Evolutionary conservation across 1,140 invertebrate species (phyloP).

Genomic region (Mylabris phalerata): DNA sequence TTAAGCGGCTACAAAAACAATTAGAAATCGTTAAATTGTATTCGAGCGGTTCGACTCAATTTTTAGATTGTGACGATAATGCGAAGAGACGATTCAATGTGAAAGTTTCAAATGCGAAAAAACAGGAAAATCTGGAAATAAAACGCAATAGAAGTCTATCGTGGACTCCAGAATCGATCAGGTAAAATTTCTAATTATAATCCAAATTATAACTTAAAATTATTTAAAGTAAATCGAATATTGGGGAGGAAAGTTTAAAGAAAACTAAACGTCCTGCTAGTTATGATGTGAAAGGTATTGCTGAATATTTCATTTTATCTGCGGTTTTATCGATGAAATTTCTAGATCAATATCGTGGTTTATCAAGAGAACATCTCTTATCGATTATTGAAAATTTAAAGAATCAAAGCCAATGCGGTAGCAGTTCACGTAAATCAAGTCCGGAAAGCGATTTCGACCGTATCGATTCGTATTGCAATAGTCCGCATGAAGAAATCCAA

Average conservation of each 20-base stretch:
- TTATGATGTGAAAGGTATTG: background rate
- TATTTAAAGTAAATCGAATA: no score
- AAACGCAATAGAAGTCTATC: background rate
- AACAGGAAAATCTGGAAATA: background rate
- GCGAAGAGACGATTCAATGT: no score
- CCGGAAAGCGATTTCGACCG: constrained; percentile 1
- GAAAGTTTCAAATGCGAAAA: no score
- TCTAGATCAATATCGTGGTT: constrained; percentile 4
- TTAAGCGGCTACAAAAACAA: constrained; percentile 4
- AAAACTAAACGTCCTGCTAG: no score
- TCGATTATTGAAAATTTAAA: constrained; percentile 4
- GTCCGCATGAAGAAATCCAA: constrained; percentile 8
- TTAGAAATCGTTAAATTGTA: constrained; percentile 7
- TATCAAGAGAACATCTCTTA: background rate
- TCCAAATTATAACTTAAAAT: no score
- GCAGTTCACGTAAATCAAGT: background rate
- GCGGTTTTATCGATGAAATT: no score
- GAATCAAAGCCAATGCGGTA: background rate
- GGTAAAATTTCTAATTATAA: no score
- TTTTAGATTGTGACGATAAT: no score
- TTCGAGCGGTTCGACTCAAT: background rate
- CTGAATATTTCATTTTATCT: no score
- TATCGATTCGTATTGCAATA: constrained; percentile 1
- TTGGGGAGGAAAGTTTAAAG: no score
- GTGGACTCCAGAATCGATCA: background rate